These are phyloP conservation scores for Lepeophtheirus nordmannii DNA, from an alignment of 2,888 invertebrate species.

Conservation along the genomic window DNA sequence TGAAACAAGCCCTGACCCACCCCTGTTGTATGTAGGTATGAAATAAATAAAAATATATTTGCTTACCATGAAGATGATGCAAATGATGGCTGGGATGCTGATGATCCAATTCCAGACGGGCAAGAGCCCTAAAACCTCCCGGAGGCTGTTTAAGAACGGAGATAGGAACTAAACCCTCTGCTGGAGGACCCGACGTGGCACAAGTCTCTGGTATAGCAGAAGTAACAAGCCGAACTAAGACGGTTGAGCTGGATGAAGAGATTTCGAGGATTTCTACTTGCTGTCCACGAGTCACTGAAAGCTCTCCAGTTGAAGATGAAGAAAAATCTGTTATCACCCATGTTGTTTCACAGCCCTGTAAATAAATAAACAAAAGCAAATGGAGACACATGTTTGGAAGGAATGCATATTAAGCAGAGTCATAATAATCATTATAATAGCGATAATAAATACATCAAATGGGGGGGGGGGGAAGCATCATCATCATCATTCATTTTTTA, in stretches of 20 bases:
- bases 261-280: conserved; percentile 81
- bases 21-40: no score
- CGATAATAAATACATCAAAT: no score
- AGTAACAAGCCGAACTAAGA: conserved; percentile 25
- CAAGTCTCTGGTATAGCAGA: conserved; percentile 23
- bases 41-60: no score
- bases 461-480: no score
- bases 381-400: not conserved
- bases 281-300: conserved; percentile 73
- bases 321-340: conserved; percentile 76
- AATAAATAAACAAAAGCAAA: conserved; percentile 21
- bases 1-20: no score
- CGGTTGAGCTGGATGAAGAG: conserved; percentile 40
- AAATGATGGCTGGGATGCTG: no score
- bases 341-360: conserved; percentile 60
- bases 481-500: no score
- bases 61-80: no score
- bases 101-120: no score
- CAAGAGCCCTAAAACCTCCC: not conserved
- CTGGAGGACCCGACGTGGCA: conserved; percentile 24
- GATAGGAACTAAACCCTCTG: conserved; percentile 36
- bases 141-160: conserved; percentile 34
- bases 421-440: no score
- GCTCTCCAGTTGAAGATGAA: conserved; percentile 56
- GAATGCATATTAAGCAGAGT: not conserved